Evolutionary conservation across 2,888 invertebrate species (phyloP).

Genomic region (Boloria euphrosyne): DNA sequence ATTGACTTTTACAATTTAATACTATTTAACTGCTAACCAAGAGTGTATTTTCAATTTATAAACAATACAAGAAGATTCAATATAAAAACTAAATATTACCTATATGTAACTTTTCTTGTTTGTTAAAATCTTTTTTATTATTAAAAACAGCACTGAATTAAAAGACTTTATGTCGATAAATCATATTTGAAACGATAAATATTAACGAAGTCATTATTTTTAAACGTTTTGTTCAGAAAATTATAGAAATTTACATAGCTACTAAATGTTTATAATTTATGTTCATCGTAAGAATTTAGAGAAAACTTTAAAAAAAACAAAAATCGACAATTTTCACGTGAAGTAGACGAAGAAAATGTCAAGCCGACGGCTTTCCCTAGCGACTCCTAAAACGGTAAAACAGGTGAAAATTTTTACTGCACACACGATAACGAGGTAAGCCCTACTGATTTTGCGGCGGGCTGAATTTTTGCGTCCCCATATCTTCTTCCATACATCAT

Average conservation of each 20-base stretch:
- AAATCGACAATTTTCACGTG: neutral
- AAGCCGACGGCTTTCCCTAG: constrained; percentile 8
- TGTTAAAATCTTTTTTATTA: no score
- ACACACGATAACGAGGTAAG: constrained; percentile 37
- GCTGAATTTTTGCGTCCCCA: constrained; percentile 28
- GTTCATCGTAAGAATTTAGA: no score
- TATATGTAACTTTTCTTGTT: no score
- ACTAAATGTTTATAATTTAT: no score
- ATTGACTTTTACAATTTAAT: constrained; percentile 8
- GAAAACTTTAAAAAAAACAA: neutral
- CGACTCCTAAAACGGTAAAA: constrained; percentile 19
- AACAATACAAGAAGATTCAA: constrained; percentile 8
- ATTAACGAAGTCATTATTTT: no score
- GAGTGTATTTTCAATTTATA: neutral
- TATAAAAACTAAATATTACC: no score
- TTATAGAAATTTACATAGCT: no score
- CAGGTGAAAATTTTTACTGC: constrained; percentile 35
- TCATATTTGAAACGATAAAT: no score
- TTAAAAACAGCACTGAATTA: no score
- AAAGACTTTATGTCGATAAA: no score
- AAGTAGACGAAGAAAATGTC: constrained; percentile 24
- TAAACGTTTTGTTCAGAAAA: no score
- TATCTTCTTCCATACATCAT: constrained; percentile 36
- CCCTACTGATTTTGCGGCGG: constrained; percentile 35
- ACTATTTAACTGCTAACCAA: constrained; percentile 5